Conservation (phyloP, 2,113 vertebrate genomes). For the Stigmatopora nigra region DNA sequence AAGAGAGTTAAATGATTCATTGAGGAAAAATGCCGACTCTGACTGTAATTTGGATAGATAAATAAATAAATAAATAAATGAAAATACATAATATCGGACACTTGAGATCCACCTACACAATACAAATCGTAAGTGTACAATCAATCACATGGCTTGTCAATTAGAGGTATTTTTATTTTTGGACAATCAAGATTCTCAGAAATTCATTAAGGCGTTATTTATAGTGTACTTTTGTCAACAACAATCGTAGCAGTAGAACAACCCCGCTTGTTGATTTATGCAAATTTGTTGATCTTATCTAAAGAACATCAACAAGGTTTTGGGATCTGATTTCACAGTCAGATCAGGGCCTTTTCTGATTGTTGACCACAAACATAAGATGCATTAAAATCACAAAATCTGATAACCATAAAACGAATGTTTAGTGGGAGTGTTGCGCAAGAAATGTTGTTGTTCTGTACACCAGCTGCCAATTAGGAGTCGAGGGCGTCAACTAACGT, state of each 20-base stretch:
- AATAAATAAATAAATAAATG: too few species aligned
- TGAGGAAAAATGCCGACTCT: constrained; percentile 17
- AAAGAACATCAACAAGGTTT: constrained; percentile 9
- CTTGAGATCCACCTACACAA: too few species aligned
- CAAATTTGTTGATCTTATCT: not conserved
- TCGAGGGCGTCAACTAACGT: not conserved
- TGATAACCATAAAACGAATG: too few species aligned
- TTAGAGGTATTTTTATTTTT: too few species aligned
- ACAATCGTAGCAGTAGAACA: not conserved
- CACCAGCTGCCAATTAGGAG: constrained; percentile 43
- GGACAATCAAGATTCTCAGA: too few species aligned
- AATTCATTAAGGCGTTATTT: too few species aligned
- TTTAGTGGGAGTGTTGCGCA: too few species aligned
- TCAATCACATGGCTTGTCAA: too few species aligned
- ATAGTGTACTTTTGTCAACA: not conserved
- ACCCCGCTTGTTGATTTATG: not conserved
- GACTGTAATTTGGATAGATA: not conserved
- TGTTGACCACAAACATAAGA: not conserved
- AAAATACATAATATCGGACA: too few species aligned
- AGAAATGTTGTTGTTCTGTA: constrained; percentile 5
- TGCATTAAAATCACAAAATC: not conserved
- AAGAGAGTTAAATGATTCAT: constrained; percentile 15
- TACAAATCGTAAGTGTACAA: too few species aligned
- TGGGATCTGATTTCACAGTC: constrained; percentile 15
- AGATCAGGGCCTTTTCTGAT: constrained; percentile 20